phyloP scores from a whole-genome alignment of 2,113 vertebrate genomes.

The Cebidichthys violaceus region DNA sequence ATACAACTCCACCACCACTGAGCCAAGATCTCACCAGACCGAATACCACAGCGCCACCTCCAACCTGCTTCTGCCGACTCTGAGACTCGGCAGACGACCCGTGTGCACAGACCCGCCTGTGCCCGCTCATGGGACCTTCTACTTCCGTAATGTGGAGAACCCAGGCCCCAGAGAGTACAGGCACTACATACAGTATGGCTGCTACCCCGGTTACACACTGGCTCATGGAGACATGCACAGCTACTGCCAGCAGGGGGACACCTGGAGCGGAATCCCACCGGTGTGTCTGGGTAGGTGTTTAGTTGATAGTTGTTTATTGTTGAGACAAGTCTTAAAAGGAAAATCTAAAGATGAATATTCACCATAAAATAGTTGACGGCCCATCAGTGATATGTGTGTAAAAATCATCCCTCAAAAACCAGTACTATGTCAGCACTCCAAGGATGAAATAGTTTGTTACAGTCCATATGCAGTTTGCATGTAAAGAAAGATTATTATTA shows the following conservation, averaged over 20 bases:
- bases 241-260: constrained; percentile 74
- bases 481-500: neutral
- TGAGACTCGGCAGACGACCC: constrained; percentile 35
- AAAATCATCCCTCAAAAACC: too few relatives aligned
- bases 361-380: too few relatives aligned
- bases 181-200: constrained; percentile 80
- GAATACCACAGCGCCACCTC: neutral
- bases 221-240: constrained; percentile 77
- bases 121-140: constrained; percentile 78
- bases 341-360: neutral
- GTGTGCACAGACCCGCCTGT: constrained; percentile 75
- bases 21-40: neutral
- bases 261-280: constrained; percentile 81
- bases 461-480: neutral
- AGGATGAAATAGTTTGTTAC: too few relatives aligned
- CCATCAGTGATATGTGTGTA: too few relatives aligned
- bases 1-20: neutral
- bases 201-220: constrained; percentile 79
- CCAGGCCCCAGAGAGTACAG: constrained; percentile 66
- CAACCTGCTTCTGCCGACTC: neutral
- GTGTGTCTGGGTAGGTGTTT: constrained; percentile 73
- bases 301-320: neutral
- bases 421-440: too few relatives aligned
- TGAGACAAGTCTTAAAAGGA: neutral
- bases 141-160: constrained; percentile 71